These are phyloP conservation scores for Diaprepes abbreviatus DNA, from an alignment of 2,888 invertebrate species.

Conservation along the genomic window DNA sequence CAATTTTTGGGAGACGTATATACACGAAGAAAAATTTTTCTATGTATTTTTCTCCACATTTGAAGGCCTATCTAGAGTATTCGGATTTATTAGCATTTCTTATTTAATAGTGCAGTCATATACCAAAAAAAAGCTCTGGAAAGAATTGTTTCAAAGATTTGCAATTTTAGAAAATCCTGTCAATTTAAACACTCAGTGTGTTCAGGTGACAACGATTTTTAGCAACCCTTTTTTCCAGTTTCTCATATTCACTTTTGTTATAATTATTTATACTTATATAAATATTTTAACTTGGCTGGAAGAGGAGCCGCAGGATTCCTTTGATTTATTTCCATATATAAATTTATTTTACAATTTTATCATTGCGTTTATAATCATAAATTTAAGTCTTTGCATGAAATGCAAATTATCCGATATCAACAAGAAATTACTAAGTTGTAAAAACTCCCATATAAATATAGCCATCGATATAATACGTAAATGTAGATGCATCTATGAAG, in stretches of 20 bases:
- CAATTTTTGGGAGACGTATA: background rate
- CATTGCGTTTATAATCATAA: background rate
- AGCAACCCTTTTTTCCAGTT: background rate
- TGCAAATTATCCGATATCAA: background rate
- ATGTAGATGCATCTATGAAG: constrained; percentile 1
- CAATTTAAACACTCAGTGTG: background rate
- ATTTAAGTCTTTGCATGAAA: background rate
- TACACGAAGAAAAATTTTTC: background rate
- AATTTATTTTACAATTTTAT: background rate
- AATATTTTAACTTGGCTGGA: background rate
- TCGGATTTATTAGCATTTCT: background rate
- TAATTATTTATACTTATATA: background rate
- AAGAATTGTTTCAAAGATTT: background rate
- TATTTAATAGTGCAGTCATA: background rate
- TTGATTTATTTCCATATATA: background rate
- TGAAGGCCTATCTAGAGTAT: too few relatives aligned
- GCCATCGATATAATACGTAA: constrained; percentile 4
- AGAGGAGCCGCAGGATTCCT: background rate
- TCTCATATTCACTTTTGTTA: background rate
- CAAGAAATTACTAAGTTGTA: background rate
- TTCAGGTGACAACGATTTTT: background rate
- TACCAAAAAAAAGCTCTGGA: background rate
- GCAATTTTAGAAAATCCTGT: background rate
- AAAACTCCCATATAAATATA: background rate
- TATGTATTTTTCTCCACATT: background rate